Evolutionary conservation across 1,140 invertebrate genomes (phyloP), one percentile per base, ranked within the genome.

Genomic region (Eumeta japonica): DNA sequence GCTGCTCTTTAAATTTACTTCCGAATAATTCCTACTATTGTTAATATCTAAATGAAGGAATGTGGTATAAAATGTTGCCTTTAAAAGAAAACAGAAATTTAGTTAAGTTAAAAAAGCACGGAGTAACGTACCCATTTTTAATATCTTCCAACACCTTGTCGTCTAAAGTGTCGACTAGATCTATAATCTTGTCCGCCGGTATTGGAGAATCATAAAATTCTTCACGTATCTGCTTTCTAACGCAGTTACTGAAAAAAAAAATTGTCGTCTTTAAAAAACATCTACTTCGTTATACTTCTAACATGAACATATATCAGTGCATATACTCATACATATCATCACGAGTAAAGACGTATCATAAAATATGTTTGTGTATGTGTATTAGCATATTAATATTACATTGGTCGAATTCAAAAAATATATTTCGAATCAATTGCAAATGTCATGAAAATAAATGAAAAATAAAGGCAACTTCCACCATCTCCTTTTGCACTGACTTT

Each of bases 181-280:
- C 71, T 1, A 80, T 81, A 10, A 93, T 64, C 62, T 90, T 88
- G 43, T 90, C 79, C 2, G 86, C 83, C 33, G 84, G 77, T 12
- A 87, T 75, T 0, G 80, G 76, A n/a, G 84, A 79, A 3, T 82
- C 81, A 63, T 95, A 94, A 48, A 94, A 83, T 40, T 78, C 76
- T 63, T 88, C 86, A 2, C 83, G 76, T 9, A 87, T 84, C 11
- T 73, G 59, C 16, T 72, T 65, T 1, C 67, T 43, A 18, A 79
- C 59, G 52, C 86, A 88, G 45, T 88, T 79, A 10, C 84, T 80
- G 66, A 70, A 62, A 57, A 3, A 12, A 16, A 31, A 37, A 35
- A 16, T 27, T 11, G 15, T 19, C 11, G 24, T 41, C 17, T 15
- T n/a, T 12, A 29, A 31, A 41, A n/a, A n/a, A n/a, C n/a, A n/a